A percentile compares a stretch with the other conserved stretches of the same genome.
phyloP scores from a whole-genome alignment of 2,113 vertebrate genomes.

The Synodontis membranacea region DNA sequence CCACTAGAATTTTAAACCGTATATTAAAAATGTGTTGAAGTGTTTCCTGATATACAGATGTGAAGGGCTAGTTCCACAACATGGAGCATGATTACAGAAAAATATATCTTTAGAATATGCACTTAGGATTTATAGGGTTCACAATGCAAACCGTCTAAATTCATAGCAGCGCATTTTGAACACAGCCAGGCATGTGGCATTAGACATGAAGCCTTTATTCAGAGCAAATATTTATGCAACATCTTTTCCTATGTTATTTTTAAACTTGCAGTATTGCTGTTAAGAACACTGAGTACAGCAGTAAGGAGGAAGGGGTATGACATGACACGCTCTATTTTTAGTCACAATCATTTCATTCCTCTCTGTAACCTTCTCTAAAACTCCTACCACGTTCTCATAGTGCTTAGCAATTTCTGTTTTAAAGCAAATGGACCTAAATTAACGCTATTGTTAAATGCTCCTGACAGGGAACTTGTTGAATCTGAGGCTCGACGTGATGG shows the following conservation, averaged over 20 bases:
- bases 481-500: constrained; percentile 35
- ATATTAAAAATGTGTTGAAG: background rate
- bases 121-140: constrained; percentile 4
- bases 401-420: background rate
- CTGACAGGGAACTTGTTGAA: constrained; percentile 50
- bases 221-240: constrained; percentile 4
- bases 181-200: background rate
- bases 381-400: background rate
- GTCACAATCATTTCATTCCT: background rate
- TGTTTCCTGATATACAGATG: background rate
- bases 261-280: background rate
- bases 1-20: background rate
- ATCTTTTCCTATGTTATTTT: constrained; percentile 8
- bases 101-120: background rate
- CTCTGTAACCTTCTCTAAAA: background rate
- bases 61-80: background rate
- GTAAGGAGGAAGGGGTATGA: background rate
- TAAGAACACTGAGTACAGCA: background rate
- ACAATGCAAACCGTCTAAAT: constrained; percentile 10
- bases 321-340: background rate
- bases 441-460: constrained; percentile 44
- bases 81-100: background rate
- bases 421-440: background rate
- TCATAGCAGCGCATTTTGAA: background rate
- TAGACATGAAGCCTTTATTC: constrained; percentile 13